A percentile compares a stretch with the other conserved stretches of the same genome.
phyloP scores from a whole-genome alignment of 2,113 vertebrate genomes.

The Xyliphius kryptos region DNA sequence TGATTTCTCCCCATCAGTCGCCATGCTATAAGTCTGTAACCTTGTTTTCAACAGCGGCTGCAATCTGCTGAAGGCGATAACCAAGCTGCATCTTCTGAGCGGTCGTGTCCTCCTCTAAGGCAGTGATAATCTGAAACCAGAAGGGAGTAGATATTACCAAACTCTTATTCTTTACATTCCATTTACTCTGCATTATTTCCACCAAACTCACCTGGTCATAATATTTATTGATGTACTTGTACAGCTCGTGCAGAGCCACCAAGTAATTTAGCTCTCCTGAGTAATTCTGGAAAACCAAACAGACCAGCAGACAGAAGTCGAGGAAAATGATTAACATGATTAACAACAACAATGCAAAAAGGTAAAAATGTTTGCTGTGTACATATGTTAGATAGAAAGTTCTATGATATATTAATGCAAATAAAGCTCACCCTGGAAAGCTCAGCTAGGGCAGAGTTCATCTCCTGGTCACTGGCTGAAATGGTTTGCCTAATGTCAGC shows the following conservation, averaged over 20 bases:
- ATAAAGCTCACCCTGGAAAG: constrained; percentile 95
- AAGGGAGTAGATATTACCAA: neutral
- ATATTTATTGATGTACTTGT: constrained; percentile 99
- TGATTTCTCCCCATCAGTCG: neutral
- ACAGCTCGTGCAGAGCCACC: constrained; percentile 92
- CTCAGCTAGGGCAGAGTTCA: constrained; percentile 95
- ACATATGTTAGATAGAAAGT: too few relatives aligned
- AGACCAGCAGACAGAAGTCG: neutral
- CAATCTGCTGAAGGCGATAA: constrained; percentile 93
- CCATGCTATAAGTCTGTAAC: constrained; percentile 89
- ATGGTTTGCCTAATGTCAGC: constrained; percentile 91
- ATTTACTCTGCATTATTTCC: neutral
- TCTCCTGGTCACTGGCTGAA: constrained; percentile 96
- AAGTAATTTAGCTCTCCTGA: constrained; percentile 92
- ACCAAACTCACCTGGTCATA: constrained; percentile 75
- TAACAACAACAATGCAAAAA: too few relatives aligned
- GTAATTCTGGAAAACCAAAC: constrained; percentile 73
- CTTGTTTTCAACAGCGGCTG: constrained; percentile 95
- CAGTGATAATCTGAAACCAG: constrained; percentile 82
- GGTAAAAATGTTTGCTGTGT: too few relatives aligned
- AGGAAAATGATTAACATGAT: too few relatives aligned
- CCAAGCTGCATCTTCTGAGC: constrained; percentile 99
- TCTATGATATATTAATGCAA: too few relatives aligned
- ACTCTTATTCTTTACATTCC: neutral
- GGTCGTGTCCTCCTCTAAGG: constrained; percentile 83